phyloP scores from a whole-genome alignment of 2,113 vertebrate genomes.

The Dryoscopus gambensis region DNA sequence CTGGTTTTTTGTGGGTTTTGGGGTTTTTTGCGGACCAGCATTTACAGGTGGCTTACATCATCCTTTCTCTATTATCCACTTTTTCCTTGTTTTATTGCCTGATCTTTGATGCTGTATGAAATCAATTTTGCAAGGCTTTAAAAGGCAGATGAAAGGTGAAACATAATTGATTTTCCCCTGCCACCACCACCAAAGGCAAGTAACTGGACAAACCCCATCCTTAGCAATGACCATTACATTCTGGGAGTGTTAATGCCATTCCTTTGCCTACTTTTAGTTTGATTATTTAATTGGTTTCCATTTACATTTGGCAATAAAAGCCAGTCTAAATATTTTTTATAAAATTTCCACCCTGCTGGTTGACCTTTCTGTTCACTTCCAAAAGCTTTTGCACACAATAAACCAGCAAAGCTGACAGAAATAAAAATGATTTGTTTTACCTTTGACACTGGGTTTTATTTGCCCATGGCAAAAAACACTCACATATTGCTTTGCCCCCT shows the following conservation, averaged over 20 bases:
- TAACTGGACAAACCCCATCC: neutral
- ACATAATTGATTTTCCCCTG: neutral
- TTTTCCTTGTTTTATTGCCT: neutral
- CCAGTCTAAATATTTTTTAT: slow-evolving; percentile 29
- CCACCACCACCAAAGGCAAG: neutral
- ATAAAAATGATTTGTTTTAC: neutral
- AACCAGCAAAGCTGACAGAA: neutral
- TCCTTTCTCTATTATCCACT: neutral
- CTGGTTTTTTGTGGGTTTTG: neutral
- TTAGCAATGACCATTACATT: neutral
- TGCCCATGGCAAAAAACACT: neutral
- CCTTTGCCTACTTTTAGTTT: neutral
- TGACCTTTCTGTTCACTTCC: neutral
- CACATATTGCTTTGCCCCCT: neutral
- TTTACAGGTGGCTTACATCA: neutral
- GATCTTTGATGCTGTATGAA: neutral
- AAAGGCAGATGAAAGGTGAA: slow-evolving; percentile 34
- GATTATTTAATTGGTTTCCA: slow-evolving; percentile 23
- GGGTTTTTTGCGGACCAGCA: neutral
- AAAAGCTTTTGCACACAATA: neutral
- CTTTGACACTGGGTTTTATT: neutral
- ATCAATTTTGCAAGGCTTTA: slow-evolving; percentile 30
- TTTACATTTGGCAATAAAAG: slow-evolving; percentile 23
- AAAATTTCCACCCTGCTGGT: neutral
- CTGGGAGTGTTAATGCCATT: neutral